Evolutionary conservation across 2,888 invertebrate genomes (phyloP).

Genomic region (Cosmia pyralina): DNA sequence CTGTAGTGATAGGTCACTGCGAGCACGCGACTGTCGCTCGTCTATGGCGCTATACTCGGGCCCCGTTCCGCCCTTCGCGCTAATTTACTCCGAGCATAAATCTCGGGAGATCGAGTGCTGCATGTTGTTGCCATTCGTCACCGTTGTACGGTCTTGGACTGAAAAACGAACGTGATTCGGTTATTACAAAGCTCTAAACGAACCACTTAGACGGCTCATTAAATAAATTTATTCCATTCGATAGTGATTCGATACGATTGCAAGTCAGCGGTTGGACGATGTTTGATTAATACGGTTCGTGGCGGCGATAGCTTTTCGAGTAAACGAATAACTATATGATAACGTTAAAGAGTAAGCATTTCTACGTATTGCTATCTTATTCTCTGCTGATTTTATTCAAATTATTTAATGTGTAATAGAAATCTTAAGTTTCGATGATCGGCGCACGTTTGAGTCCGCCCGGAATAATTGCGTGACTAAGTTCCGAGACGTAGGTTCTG

Average conservation of each 20-base stretch:
- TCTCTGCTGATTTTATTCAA: slow-evolving; percentile 76
- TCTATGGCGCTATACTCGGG: slow-evolving; percentile 70
- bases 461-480: slow-evolving; percentile 84
- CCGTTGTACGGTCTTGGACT: slow-evolving; percentile 74
- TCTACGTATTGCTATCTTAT: slow-evolving; percentile 64
- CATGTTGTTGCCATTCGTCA: slow-evolving; percentile 81
- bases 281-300: slow-evolving; percentile 78
- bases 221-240: slow-evolving; percentile 84
- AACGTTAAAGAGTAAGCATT: slow-evolving; percentile 51
- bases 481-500: slow-evolving; percentile 76
- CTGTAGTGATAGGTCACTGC: slow-evolving; percentile 75
- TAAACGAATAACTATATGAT: slow-evolving; percentile 50
- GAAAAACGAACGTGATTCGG: slow-evolving; percentile 87
- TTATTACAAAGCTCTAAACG: slow-evolving; percentile 83
- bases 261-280: slow-evolving; percentile 76
- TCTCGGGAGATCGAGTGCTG: slow-evolving; percentile 73
- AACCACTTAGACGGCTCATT: slow-evolving; percentile 85
- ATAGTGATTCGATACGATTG: slow-evolving; percentile 86
- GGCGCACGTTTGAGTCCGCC: slow-evolving; percentile 69
- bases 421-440: slow-evolving; percentile 74
- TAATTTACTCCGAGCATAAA: slow-evolving; percentile 78
- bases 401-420: slow-evolving; percentile 75
- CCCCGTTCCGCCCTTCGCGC: slow-evolving; percentile 79
- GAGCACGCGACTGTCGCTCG: slow-evolving; percentile 73
- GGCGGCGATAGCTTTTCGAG: slow-evolving; percentile 69